These are phyloP conservation scores for Laticauda laticaudata DNA, from an alignment of 2,113 vertebrate genomes.

Conservation along the genomic window DNA sequence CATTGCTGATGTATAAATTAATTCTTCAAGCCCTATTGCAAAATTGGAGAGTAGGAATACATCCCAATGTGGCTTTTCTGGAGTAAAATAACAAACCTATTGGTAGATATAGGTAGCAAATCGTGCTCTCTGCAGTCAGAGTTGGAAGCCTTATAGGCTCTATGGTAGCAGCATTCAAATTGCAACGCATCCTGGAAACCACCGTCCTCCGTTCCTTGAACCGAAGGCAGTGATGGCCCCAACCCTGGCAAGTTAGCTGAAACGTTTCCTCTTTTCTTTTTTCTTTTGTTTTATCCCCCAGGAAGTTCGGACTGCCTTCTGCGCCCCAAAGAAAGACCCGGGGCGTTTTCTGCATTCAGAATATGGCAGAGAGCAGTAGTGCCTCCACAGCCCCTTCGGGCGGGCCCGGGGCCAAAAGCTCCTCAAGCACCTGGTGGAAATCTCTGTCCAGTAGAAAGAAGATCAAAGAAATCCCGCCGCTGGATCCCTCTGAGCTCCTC, in stretches of 20 bases:
- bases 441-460: conserved; percentile 73
- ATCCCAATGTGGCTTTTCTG: not conserved
- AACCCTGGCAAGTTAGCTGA: not conserved
- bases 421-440: conserved; percentile 76
- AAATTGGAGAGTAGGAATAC: not conserved
- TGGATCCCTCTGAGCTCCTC: conserved; percentile 24
- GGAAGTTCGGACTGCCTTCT: not conserved
- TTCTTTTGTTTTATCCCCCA: not conserved
- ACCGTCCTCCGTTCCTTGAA: not conserved
- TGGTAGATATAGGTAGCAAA: not conserved
- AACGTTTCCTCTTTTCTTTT: not conserved
- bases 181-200: not conserved
- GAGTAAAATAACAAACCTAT: not conserved
- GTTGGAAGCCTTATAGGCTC: not conserved
- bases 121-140: not conserved
- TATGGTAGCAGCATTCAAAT: not conserved
- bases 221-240: not conserved
- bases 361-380: conserved; percentile 70
- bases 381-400: conserved; percentile 29
- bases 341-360: not conserved
- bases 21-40: not conserved
- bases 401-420: conserved; percentile 21
- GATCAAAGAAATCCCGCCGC: conserved; percentile 60
- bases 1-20: not conserved
- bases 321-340: not conserved